Base-by-base conservation (phyloP, 92 coral and sea anemone genomes). In the Zoanthus sociatus region DNA sequence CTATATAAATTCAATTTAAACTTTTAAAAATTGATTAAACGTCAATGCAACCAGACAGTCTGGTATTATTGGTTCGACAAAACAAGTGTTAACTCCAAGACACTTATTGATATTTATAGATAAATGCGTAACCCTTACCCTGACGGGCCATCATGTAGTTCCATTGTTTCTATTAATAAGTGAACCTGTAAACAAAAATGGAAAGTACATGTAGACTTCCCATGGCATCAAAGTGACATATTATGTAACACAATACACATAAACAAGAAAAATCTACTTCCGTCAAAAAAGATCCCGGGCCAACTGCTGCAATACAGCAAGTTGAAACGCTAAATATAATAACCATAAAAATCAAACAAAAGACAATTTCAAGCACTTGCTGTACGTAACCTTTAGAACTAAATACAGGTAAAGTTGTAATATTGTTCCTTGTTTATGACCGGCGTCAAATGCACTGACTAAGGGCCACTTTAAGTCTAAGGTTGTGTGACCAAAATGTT, bases 101-200 rank as follows among this genome's bases (percentile, higher is more conserved):
- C 85, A 21, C 66, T 81, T 4, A 81, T 44, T 64, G 75, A 81
- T 81, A 81, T 81, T 66, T 66, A 81, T 66, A 81, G 85, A 64
- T 67, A 46, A 63, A 53, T 66, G 18, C 26, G 44, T 81, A 67
- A 81, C 85, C 85, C 85, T 67, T 81, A 81, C 85, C 85, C 85
- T n/a, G 75, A 44, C 47, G 75, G 74, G 15, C 66, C 85, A 21
- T 81, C 85, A 50, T 81, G 85, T 81, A 81, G 66, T 46, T 81
- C 85, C 85, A 81, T 81, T 81, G 85, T 81, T 56, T 81, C 85
- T 66, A 73, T 20, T 64, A 81, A 81, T 45, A 81, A 73, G 75
- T 81, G 75, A 46, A 45, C 85, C 85, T 81, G 73, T 32, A 30
- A 81, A 66, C 63, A 81, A 18, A 81, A 64, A 71, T 67, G 16